Evolutionary conservation across 2,888 invertebrate species (phyloP), one percentile per base, ranked within the genome.

Genomic region (Scaptomyza polygonia): DNA sequence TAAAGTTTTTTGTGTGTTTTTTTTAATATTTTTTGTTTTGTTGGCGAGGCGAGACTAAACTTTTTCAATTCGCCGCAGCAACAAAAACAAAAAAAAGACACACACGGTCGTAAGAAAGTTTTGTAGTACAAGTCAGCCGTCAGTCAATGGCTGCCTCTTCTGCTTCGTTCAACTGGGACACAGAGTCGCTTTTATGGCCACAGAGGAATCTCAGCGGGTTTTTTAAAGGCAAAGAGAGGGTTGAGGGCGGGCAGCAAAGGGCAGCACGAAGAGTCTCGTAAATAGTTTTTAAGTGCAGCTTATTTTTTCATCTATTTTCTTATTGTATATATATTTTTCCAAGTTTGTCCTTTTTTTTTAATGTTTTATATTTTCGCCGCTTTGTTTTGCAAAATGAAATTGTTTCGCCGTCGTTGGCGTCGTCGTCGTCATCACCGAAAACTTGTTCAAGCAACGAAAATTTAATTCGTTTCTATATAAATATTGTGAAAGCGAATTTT

Each of bases 401-500:
- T 86, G 82, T 86, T 86, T 84, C 71, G 72, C 58, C 70, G 21
- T 21, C 14, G 36, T 36, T 14, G 36, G 14, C 36, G n/a, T 34
- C 34, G 55, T 52, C 62, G 69, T 47, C 59, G 48, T 27, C 54
- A 48, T 16, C 47, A 40, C 40, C 58, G 18, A 62, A 79, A 83
- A 82, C 71, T 80, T 80, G 68, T 64, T 77, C 70, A 73, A 71
- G 82, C 77, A 69, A 67, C 68, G 79, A 69, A 84, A 84, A 84
- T 84, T 81, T 79, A 81, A 86, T 86, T 84, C 86, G 70, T 68
- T 84, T 78, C 76, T 79, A 81, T 79, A 84, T 82, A 84, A 86
- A 84, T 84, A 84, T 86, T 84, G 70, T 77, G 86, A 80, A 83
- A 86, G 84, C 73, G 83, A 83, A 84, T 83, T 83, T 83, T 83